These are phyloP conservation scores for Fabriciana adippe DNA, from an alignment of 2,888 invertebrate genomes.

Conservation along the genomic window DNA sequence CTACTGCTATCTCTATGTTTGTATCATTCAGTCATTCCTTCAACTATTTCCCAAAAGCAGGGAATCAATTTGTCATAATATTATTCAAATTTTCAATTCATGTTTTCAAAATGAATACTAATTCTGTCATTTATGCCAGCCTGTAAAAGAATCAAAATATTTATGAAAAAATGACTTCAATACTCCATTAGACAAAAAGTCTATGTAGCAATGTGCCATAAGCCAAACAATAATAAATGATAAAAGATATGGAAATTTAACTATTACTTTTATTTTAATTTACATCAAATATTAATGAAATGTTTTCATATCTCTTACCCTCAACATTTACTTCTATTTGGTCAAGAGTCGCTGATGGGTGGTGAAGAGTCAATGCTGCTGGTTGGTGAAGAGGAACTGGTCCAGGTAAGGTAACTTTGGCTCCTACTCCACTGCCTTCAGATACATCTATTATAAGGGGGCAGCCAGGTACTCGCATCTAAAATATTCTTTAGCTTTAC, in stretches of 20 bases:
- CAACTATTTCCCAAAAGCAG: slow-evolving; percentile 25
- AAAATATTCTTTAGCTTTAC: slow-evolving; percentile 20
- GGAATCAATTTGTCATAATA: slow-evolving; percentile 20
- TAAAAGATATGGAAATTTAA: background rate
- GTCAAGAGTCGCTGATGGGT: slow-evolving; percentile 93
- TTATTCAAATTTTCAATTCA: slow-evolving; percentile 31
- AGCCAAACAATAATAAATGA: slow-evolving; percentile 13
- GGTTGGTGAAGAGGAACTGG: slow-evolving; percentile 88
- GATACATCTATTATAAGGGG: slow-evolving; percentile 93
- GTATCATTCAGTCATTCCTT: slow-evolving; percentile 38
- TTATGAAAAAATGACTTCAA: slow-evolving; percentile 39
- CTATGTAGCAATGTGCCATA: slow-evolving; percentile 15
- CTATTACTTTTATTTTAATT: background rate
- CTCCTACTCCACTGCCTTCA: slow-evolving; percentile 82
- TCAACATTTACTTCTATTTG: slow-evolving; percentile 98
- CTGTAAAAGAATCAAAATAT: slow-evolving; percentile 64
- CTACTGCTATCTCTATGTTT: slow-evolving; percentile 23
- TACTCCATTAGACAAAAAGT: slow-evolving; percentile 6
- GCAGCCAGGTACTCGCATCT: slow-evolving; percentile 90
- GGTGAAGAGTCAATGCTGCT: slow-evolving; percentile 88
- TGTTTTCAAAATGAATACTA: slow-evolving; percentile 42
- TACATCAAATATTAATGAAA: background rate
- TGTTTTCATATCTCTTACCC: slow-evolving; percentile 83
- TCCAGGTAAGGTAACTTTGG: slow-evolving; percentile 87
- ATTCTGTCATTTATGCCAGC: slow-evolving; percentile 68